Percentiles rank a stretch among this genome's conserved stretches.
Conservation (phyloP, 2,113 vertebrate species). For the Tragulus kanchil region DNA sequence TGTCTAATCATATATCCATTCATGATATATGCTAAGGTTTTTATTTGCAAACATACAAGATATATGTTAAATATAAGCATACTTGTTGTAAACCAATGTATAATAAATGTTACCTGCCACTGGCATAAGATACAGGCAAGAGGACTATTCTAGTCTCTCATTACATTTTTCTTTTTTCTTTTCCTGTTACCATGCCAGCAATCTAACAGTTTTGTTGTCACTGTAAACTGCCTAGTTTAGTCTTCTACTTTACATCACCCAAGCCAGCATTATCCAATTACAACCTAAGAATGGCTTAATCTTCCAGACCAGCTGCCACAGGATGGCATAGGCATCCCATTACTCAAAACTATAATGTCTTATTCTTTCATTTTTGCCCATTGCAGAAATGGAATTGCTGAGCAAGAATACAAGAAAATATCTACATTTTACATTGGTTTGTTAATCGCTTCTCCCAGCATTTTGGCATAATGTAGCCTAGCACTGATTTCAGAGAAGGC, state of each 20-base stretch:
- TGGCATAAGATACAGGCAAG: not conserved
- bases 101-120: constrained; percentile 34
- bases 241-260: constrained; percentile 61
- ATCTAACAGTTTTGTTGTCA: constrained; percentile 52
- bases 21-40: constrained; percentile 9
- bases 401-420: not conserved
- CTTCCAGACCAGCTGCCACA: constrained; percentile 58
- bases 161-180: constrained; percentile 50
- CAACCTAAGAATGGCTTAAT: constrained; percentile 60
- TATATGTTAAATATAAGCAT: constrained; percentile 36
- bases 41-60: constrained; percentile 48
- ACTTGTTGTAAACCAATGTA: not conserved
- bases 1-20: not conserved
- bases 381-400: constrained; percentile 23
- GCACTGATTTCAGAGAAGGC: not conserved
- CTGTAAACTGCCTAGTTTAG: constrained; percentile 65
- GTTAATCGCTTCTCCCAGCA: constrained; percentile 38
- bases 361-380: constrained; percentile 46
- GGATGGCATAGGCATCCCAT: constrained; percentile 16
- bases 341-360: constrained; percentile 57
- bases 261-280: constrained; percentile 73
- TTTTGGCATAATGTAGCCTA: constrained; percentile 46
- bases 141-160: constrained; percentile 1
- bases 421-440: constrained; percentile 28
- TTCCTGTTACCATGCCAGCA: constrained; percentile 69